Conservation (phyloP, 2,113 vertebrate genomes). For the Pollachius pollachius region DNA sequence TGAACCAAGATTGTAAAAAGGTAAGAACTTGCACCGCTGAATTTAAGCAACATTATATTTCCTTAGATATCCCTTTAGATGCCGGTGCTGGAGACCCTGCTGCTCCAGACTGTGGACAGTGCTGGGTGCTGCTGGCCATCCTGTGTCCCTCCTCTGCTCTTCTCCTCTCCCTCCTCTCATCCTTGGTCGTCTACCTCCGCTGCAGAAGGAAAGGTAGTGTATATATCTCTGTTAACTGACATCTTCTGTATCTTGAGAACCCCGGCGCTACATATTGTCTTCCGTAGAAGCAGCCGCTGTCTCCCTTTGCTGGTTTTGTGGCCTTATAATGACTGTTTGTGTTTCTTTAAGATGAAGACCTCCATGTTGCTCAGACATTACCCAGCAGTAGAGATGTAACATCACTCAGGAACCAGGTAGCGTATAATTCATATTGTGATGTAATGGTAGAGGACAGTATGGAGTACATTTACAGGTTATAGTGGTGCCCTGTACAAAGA, state of each 20-base stretch:
- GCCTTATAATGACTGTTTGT: too few species aligned
- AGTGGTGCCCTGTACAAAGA: too few species aligned
- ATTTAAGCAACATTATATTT: too few species aligned
- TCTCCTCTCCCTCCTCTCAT: slow-evolving; percentile 32
- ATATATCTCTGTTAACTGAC: background rate
- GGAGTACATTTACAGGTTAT: too few species aligned
- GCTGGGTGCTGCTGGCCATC: slow-evolving; percentile 33
- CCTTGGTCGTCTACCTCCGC: slow-evolving; percentile 17
- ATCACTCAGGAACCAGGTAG: background rate
- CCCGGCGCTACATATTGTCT: background rate
- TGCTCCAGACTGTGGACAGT: background rate
- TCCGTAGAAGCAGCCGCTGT: background rate
- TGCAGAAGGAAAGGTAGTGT: slow-evolving; percentile 37
- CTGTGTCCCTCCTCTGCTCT: slow-evolving; percentile 32
- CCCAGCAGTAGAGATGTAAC: background rate
- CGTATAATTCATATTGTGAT: background rate
- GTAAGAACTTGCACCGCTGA: too few species aligned
- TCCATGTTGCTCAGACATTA: background rate
- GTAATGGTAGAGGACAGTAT: too few species aligned
- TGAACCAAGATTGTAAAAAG: too few species aligned
- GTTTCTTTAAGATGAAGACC: background rate
- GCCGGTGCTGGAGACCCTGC: too few species aligned
- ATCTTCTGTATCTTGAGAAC: background rate
- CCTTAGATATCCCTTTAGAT: background rate
- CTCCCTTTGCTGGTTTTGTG: too few species aligned